These are phyloP conservation scores for Dipodomys merriami DNA, from an alignment of 2,113 vertebrate species.

Conservation along the genomic window DNA sequence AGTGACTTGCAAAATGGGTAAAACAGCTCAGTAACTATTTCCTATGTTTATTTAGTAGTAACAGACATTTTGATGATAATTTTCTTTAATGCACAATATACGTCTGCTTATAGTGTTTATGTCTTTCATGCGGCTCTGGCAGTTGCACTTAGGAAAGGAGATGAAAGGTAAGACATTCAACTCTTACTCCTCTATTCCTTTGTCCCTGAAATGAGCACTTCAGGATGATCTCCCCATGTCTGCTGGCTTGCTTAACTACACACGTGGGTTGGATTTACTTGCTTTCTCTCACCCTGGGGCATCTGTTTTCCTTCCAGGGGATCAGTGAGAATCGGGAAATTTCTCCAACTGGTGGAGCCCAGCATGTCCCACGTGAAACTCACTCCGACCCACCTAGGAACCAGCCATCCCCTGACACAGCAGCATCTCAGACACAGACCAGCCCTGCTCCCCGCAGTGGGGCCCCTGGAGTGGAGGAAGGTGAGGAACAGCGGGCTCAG, in stretches of 20 bases:
- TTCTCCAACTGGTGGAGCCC: slow-evolving; percentile 73
- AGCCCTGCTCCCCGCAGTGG: not conserved
- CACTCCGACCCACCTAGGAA: slow-evolving; percentile 71
- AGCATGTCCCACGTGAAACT: slow-evolving; percentile 58
- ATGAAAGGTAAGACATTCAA: slow-evolving; percentile 86
- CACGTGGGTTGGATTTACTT: slow-evolving; percentile 54
- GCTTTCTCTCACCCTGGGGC: not conserved
- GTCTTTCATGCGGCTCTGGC: slow-evolving; percentile 90
- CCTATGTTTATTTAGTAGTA: not conserved
- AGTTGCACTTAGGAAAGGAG: slow-evolving; percentile 88
- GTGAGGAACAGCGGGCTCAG: slow-evolving; percentile 66
- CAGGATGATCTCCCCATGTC: not conserved
- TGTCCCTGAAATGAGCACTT: slow-evolving; percentile 12
- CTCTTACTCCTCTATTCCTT: slow-evolving; percentile 62
- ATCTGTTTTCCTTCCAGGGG: slow-evolving; percentile 75
- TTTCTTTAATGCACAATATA: slow-evolving; percentile 62
- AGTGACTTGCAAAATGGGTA: not conserved
- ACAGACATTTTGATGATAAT: slow-evolving; percentile 39
- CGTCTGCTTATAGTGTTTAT: slow-evolving; percentile 83
- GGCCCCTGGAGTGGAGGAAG: not conserved
- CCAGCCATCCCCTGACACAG: slow-evolving; percentile 74
- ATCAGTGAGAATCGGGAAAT: slow-evolving; percentile 81
- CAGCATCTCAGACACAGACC: slow-evolving; percentile 72
- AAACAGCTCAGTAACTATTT: not conserved
- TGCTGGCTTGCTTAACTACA: slow-evolving; percentile 4